These are phyloP conservation scores for Apoderus coryli DNA, from an alignment of 2,888 invertebrate genomes.

Conservation along the genomic window DNA sequence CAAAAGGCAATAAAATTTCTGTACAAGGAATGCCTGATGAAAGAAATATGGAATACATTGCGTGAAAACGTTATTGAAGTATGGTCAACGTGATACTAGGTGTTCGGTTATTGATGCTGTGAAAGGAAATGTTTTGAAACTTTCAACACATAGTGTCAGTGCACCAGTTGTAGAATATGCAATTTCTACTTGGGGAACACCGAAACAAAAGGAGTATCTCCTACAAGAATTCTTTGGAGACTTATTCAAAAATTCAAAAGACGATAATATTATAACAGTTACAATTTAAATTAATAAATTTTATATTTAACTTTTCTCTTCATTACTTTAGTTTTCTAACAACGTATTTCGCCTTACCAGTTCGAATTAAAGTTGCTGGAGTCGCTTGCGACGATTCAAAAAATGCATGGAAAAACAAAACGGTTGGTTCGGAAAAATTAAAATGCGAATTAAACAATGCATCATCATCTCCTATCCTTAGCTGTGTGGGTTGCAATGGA, in stretches of 20 bases:
- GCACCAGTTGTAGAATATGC: conserved; percentile 70
- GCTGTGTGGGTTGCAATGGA: conserved; percentile 36
- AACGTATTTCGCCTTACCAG: conserved; percentile 36
- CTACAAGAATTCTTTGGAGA: conserved; percentile 90
- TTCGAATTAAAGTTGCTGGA: conserved; percentile 38
- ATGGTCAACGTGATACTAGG: conserved; percentile 54
- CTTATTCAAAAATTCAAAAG: conserved; percentile 62
- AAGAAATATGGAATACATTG: conserved; percentile 68
- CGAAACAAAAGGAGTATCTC: conserved; percentile 58
- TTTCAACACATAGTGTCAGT: conserved; percentile 61
- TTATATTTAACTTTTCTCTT: too few species aligned
- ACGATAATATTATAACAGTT: too few species aligned
- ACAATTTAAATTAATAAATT: too few species aligned
- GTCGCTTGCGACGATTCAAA: conserved; percentile 42
- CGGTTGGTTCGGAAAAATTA: conserved; percentile 41
- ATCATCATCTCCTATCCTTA: conserved; percentile 38
- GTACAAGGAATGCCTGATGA: conserved; percentile 57
- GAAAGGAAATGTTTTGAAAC: conserved; percentile 61
- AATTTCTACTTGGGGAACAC: conserved; percentile 67
- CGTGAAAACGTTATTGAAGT: conserved; percentile 66
- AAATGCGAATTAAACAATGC: conserved; percentile 41
- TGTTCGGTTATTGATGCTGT: conserved; percentile 51
- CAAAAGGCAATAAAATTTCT: conserved; percentile 49
- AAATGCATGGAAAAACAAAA: conserved; percentile 48
- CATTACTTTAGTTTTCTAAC: too few species aligned